Percentiles rank a stretch among this genome's conserved stretches.
These are phyloP conservation scores for Miltochrista miniata DNA, from an alignment of 2,888 invertebrate species.

Conservation along the genomic window DNA sequence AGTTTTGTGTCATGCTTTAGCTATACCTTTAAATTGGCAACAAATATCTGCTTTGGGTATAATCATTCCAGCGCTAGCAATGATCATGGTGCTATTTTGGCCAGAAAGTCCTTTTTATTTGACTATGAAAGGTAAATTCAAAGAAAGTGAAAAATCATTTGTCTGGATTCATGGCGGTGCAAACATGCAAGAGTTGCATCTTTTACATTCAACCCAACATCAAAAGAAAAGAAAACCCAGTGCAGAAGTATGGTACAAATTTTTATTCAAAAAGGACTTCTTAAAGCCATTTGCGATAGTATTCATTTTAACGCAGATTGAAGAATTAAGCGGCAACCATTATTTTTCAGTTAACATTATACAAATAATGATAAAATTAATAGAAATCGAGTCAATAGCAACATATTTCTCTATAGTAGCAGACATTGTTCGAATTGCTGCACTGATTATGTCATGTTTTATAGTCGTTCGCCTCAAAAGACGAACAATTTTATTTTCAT, in stretches of 20 bases:
- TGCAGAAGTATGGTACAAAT: constrained; percentile 13
- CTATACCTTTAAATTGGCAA: constrained; percentile 45
- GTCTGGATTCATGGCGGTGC: constrained; percentile 43
- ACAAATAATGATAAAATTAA: constrained; percentile 46
- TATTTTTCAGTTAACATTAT: constrained; percentile 46
- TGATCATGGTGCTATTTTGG: constrained; percentile 42
- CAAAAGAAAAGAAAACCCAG: constrained; percentile 12
- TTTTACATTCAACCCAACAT: constrained; percentile 31
- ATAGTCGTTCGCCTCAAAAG: constrained; percentile 41
- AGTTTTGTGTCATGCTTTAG: constrained; percentile 43
- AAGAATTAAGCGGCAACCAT: constrained; percentile 48
- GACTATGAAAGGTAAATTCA: constrained; percentile 47
- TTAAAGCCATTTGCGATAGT: constrained; percentile 40
- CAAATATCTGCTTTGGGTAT: constrained; percentile 37
- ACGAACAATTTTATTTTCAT: constrained; percentile 42
- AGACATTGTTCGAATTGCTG: constrained; percentile 40
- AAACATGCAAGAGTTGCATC: constrained; percentile 38
- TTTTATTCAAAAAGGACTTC: constrained; percentile 41
- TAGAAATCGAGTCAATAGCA: constrained; percentile 38
- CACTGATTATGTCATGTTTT: constrained; percentile 36
- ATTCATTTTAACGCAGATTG: constrained; percentile 35
- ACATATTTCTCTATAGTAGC: constrained; percentile 44
- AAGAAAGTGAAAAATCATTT: constrained; percentile 44
- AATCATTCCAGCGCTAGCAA: constrained; percentile 10
- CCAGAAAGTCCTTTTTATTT: constrained; percentile 52